phyloP scores from a whole-genome alignment of 2,888 invertebrate species.

The Himalopsyche japonica region DNA sequence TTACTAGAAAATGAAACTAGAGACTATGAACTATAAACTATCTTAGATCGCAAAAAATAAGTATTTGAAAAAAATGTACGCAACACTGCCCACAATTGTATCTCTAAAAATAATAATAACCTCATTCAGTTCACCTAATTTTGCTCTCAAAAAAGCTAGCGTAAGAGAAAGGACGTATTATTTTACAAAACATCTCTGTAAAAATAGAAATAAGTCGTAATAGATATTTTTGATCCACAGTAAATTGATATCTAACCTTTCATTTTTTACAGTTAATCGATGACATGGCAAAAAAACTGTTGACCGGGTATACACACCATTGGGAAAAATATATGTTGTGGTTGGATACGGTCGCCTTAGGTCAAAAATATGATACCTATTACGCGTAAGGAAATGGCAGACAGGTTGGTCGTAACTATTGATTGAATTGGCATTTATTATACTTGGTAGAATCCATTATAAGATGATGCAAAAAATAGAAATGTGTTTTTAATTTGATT shows the following conservation, averaged over 20 bases:
- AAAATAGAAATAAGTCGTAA: not conserved
- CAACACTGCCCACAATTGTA: too few species aligned
- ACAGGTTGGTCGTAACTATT: not conserved
- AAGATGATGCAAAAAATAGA: too few species aligned
- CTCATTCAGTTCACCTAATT: not conserved
- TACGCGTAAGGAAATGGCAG: not conserved
- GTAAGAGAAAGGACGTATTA: not conserved
- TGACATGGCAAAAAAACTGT: not conserved
- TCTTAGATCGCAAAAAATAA: too few species aligned
- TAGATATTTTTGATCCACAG: constrained; percentile 3
- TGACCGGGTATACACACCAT: not conserved
- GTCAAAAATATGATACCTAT: not conserved
- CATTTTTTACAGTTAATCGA: constrained; percentile 15
- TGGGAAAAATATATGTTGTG: not conserved
- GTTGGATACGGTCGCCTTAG: not conserved
- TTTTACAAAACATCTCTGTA: not conserved
- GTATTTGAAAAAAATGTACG: too few species aligned
- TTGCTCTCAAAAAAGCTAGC: not conserved
- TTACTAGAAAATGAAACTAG: too few species aligned
- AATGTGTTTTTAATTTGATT: too few species aligned
- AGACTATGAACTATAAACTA: too few species aligned
- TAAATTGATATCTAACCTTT: constrained; percentile 23
- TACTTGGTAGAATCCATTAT: too few species aligned
- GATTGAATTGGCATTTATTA: too few species aligned
- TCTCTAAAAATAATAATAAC: too few species aligned